Conservation (phyloP, 2,797 vertebrate species). For the Notolepis coatsorum region DNA sequence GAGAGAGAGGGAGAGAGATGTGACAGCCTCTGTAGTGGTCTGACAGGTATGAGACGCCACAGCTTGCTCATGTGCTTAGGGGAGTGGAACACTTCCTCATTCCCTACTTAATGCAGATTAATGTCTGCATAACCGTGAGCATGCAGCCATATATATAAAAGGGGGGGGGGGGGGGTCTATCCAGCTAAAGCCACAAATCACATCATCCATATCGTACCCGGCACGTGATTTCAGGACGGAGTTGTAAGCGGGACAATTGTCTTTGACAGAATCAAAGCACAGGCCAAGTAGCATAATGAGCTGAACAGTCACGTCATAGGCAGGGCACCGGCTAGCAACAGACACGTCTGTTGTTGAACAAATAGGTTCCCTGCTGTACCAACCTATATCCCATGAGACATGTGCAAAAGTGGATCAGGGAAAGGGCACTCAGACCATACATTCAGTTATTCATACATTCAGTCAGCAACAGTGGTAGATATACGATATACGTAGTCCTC, state of each 20-base stretch:
- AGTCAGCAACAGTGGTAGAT: too few species aligned
- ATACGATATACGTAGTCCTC: too few species aligned
- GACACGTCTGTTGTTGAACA: too few species aligned
- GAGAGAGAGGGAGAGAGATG: not conserved
- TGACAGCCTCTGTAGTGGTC: conserved; percentile 12
- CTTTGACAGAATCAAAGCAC: not conserved
- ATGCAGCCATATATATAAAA: too few species aligned
- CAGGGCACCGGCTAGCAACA: too few species aligned
- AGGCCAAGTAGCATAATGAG: too few species aligned
- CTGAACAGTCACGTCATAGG: too few species aligned
- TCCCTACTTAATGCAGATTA: conserved; percentile 31
- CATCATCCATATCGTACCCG: not conserved
- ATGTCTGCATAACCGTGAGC: conserved; percentile 38
- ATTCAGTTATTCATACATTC: too few species aligned
- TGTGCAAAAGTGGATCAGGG: too few species aligned
- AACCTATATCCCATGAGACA: too few species aligned
- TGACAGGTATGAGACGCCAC: conserved; percentile 13
- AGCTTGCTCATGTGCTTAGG: conserved; percentile 29
- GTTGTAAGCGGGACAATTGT: not conserved
- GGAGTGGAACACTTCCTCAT: conserved; percentile 36
- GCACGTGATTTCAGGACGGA: conserved; percentile 11
- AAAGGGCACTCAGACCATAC: too few species aligned
- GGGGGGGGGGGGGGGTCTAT: conserved; percentile 27
- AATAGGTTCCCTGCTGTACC: too few species aligned
- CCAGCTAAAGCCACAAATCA: conserved; percentile 4